Evolutionary conservation across 2,797 vertebrate genomes (phyloP).

Genomic region (Aotus griseimembra): DNA sequence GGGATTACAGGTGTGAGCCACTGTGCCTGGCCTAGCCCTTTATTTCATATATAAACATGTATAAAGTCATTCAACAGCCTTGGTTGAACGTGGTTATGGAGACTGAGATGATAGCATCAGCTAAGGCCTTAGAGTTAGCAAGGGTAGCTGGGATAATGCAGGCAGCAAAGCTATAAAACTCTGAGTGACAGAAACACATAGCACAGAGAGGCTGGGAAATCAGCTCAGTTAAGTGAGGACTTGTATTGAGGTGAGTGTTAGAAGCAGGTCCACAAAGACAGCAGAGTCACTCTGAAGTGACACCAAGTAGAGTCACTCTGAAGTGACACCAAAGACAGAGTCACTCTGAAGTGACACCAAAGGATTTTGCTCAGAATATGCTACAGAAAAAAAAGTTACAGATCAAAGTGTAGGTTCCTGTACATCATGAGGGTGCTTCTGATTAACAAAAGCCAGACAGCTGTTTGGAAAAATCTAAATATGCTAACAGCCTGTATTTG

Average conservation of each 20-base stretch:
- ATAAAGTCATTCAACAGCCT: background rate
- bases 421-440: background rate
- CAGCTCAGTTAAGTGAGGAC: background rate
- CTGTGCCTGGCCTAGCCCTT: background rate
- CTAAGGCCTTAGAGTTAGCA: background rate
- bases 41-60: background rate
- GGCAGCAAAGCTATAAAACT: background rate
- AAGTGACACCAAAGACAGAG: background rate
- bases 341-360: background rate
- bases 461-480: background rate
- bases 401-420: background rate
- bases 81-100: background rate
- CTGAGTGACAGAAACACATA: background rate
- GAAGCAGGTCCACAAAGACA: background rate
- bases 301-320: background rate
- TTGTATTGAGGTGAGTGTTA: background rate
- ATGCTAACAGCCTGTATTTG: background rate
- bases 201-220: background rate
- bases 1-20: background rate
- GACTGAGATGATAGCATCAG: background rate
- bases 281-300: background rate
- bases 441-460: constrained; percentile 18
- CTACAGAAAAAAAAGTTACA: background rate
- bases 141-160: background rate
- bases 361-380: background rate